Evolutionary conservation across 2,113 vertebrate genomes (phyloP), one percentile per base, ranked within the genome.

Genomic region (Calcarius ornatus): DNA sequence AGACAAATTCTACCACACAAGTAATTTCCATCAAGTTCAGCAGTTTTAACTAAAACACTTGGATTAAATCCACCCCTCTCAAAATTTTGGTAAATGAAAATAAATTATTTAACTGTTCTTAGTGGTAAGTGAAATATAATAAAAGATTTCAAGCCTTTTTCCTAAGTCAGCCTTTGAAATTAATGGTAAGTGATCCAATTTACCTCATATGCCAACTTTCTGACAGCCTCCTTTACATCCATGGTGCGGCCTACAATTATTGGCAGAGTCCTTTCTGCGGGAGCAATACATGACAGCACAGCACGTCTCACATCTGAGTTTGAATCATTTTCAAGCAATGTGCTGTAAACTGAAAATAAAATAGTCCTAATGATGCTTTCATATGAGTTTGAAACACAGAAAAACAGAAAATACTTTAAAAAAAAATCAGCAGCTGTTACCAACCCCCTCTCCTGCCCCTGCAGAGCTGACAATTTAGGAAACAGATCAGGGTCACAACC

Each of bases 171-270:
- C 22, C 43, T 77, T 78, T 72, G 31, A 70, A 94, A 79, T 69
- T 6, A 91, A 61, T 35, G 37, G 47, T 23, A 81, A 94, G 24
- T 77, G 86, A 65, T 66, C 35, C 48, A 42, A 70, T 35, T 95
- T 95, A 99, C 99, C 99, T 99, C 98, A 93, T 99, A 99, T 23
- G 99, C 99, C 79, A 99, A 92, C 93, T 99, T 99, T 77, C 99
- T 98, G 88, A 99, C 99, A 73, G 97, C 94, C 57, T 99, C 99
- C 88, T 99, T 99, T 17, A 99, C 96, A 90, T 99, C 99, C 88
- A 98, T 98, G 31, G 98, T 99, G 68, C 99, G 99, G 28, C 98
- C 98, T 14, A 99, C 96, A 54, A 99, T 99, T 97, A 98, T 98
- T 43, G 98, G 95, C 79, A 99, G 97, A 59, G 99, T 99, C 87